Evolutionary conservation across 2,888 invertebrate genomes (phyloP), one percentile per base, ranked within the genome.

Genomic region (Drepana falcataria): DNA sequence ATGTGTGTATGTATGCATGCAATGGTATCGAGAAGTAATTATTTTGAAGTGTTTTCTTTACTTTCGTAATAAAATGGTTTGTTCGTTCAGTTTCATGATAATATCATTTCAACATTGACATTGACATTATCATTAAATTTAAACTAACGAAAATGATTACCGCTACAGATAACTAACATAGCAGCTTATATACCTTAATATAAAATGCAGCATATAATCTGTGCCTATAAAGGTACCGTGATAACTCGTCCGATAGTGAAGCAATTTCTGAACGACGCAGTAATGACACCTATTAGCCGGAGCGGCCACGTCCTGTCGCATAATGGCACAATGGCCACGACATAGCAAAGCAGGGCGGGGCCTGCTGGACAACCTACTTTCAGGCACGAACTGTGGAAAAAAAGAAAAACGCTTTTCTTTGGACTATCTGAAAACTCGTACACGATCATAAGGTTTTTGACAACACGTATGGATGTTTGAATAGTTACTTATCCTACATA

Each of bases 221-320:
- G 78, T 71, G 78, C 84, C 87, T 88, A 89, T 88, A 89, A 89
- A 89, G 69, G 70, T 66, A 57, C 68, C 80, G 74, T 85, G 90
- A 89, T 91, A 87, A 81, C 83, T 85, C 83, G 70, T 82, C 83
- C 86, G 90, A 90, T 90, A 90, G 87, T 83, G 72, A 79, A 85
- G 87, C 88, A 90, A 91, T 91, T 91, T 89, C 88, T 83, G 85
- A 80, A 83, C 87, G 87, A 85, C 87, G 82, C 79, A 74, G 77
- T 91, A 91, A 91, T 91, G 90, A 91, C 88, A 91, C 81, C 87
- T 87, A 91, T 91, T 91, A 90, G 73, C 70, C 68, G 68, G 75
- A 73, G 68, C 75, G 73, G 63, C 83, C 77, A 73, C 84, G 77
- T 81, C 84, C 83, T 88, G 89, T 87, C 89, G 87, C 87, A 82